Percentiles rank a stretch among this genome's conserved stretches.
Conservation (phyloP, 2,888 invertebrate species). For the Thera britannica region DNA sequence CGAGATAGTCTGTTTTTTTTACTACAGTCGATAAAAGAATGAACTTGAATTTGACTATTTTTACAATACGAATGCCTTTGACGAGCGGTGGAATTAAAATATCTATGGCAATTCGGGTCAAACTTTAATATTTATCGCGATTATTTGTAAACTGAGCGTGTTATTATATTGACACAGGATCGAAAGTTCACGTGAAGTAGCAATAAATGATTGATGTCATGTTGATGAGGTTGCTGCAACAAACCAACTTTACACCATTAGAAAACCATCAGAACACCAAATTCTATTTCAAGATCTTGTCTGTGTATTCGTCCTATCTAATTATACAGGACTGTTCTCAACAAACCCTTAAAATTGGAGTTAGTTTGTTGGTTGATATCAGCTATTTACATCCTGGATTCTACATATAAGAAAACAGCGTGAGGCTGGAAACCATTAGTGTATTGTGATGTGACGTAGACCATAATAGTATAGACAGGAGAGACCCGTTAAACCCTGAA, state of each 20-base stretch:
- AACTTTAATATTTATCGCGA: conserved; percentile 22
- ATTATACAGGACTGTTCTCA: not conserved
- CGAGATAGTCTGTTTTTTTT: too few species aligned
- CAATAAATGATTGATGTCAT: conserved; percentile 40
- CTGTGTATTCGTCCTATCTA: not conserved
- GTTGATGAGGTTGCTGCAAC: conserved; percentile 40
- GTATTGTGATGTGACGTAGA: too few species aligned
- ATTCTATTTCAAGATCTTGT: not conserved
- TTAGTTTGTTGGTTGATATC: too few species aligned
- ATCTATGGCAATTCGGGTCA: conserved; percentile 33
- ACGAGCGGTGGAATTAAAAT: not conserved
- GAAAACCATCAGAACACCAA: conserved; percentile 4
- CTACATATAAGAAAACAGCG: too few species aligned
- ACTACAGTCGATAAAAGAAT: too few species aligned
- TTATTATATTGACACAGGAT: conserved; percentile 40
- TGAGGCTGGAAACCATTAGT: too few species aligned
- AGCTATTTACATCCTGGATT: too few species aligned
- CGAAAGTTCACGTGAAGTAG: conserved; percentile 39
- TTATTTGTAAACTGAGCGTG: conserved; percentile 34
- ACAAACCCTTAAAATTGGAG: too few species aligned
- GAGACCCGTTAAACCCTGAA: too few species aligned
- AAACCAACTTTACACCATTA: conserved; percentile 12
- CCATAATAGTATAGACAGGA: too few species aligned
- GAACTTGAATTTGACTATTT: too few species aligned
- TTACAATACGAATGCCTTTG: too few species aligned